A percentile compares a stretch with the other conserved stretches of the same genome.
Conservation (phyloP, 2,797 vertebrate species). For the Acanthornis magna region DNA sequence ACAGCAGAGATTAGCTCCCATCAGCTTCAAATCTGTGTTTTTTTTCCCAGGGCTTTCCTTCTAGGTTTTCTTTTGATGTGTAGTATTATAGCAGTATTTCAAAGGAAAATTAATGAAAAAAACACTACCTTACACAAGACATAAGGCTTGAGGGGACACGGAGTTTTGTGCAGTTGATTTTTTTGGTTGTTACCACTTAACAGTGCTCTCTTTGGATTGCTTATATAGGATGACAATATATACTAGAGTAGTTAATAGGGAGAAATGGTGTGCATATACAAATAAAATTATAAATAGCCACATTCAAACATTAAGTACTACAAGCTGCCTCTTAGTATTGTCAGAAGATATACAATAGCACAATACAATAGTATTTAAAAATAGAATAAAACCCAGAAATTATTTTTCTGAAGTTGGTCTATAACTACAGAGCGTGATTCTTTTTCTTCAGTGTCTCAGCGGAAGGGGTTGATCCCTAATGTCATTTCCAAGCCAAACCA, state of each 20-base stretch:
- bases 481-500: neutral
- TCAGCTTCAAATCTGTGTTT: neutral
- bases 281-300: neutral
- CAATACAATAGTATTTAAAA: neutral
- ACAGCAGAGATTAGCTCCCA: fast-evolving
- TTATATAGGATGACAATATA: neutral
- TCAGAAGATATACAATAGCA: neutral
- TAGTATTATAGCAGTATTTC: neutral
- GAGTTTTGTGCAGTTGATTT: neutral
- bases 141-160: neutral
- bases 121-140: neutral
- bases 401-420: neutral
- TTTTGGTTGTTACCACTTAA: neutral
- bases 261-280: neutral
- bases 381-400: fast-evolving
- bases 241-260: neutral
- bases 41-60: neutral
- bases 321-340: neutral
- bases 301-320: neutral
- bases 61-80: neutral
- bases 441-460: neutral
- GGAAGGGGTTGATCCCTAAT: neutral
- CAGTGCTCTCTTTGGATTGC: neutral
- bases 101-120: neutral
- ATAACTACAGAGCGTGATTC: neutral